These are phyloP conservation scores for Sericinus montela DNA, from an alignment of 2,888 invertebrate species.

Conservation along the genomic window DNA sequence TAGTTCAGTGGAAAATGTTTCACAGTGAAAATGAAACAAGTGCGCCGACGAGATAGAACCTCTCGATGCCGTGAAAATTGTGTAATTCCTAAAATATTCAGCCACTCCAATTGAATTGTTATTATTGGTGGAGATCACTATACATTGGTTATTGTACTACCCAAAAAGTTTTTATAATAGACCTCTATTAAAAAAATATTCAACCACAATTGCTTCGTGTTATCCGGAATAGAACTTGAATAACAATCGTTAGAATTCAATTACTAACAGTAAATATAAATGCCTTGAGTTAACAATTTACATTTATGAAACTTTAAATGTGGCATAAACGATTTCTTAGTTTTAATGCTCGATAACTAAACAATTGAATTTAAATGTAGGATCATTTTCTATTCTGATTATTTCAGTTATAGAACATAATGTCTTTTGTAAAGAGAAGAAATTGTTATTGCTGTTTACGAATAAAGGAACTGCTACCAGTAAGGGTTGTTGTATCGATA, in stretches of 20 bases:
- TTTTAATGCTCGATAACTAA: constrained; percentile 13
- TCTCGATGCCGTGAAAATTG: constrained; percentile 6
- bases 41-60: constrained; percentile 15
- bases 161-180: neutral
- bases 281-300: constrained; percentile 15
- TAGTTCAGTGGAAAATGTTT: constrained; percentile 14
- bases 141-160: neutral
- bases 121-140: neutral
- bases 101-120: neutral
- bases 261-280: constrained; percentile 18
- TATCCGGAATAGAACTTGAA: neutral
- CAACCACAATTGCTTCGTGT: too few relatives aligned
- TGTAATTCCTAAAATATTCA: constrained; percentile 7
- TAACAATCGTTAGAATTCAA: constrained; percentile 7
- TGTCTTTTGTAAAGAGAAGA: constrained; percentile 5
- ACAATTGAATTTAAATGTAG: constrained; percentile 10
- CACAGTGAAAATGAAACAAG: constrained; percentile 13
- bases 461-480: too few relatives aligned
- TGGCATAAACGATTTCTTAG: constrained; percentile 10
- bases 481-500: too few relatives aligned
- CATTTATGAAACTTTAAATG: constrained; percentile 14
- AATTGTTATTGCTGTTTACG: constrained; percentile 7
- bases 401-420: constrained; percentile 13
- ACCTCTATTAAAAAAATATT: too few relatives aligned
- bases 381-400: constrained; percentile 2